Evolutionary conservation across 2,797 vertebrate species (phyloP).

Genomic region (Psittacula derbiana): DNA sequence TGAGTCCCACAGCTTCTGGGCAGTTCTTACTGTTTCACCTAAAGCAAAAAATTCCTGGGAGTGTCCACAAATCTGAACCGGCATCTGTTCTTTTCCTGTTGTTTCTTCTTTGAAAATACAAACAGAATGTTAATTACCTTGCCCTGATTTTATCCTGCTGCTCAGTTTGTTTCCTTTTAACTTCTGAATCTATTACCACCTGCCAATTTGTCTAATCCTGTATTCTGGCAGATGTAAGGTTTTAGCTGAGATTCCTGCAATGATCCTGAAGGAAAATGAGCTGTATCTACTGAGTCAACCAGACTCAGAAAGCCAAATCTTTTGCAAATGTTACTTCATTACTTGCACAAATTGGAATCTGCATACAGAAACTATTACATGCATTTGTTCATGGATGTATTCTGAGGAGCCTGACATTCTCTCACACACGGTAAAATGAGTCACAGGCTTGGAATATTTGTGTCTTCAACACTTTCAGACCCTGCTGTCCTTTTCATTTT

Average conservation of each 20-base stretch:
- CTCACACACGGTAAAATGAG: not conserved
- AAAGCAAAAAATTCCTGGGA: slow-evolving; percentile 64
- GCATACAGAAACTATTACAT: not conserved
- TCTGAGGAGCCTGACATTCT: not conserved
- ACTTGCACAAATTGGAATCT: not conserved
- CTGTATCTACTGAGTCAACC: not conserved
- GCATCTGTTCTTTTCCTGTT: slow-evolving; percentile 63
- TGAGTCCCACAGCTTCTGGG: not conserved
- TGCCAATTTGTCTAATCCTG: slow-evolving; percentile 67
- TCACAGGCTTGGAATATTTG: not conserved
- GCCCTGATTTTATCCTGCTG: slow-evolving; percentile 61
- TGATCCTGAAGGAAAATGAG: slow-evolving; percentile 13
- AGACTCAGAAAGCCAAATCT: not conserved
- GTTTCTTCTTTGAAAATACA: slow-evolving; percentile 66
- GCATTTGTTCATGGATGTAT: not conserved
- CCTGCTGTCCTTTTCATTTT: not conserved
- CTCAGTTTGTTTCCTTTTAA: slow-evolving; percentile 67
- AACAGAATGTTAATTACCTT: slow-evolving; percentile 68
- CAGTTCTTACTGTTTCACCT: slow-evolving; percentile 18
- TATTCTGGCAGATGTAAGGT: slow-evolving; percentile 45
- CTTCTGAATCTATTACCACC: slow-evolving; percentile 64
- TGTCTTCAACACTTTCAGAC: not conserved
- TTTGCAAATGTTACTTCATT: not conserved
- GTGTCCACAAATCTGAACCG: slow-evolving; percentile 32
- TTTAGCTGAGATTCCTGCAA: slow-evolving; percentile 34